Base-by-base conservation (phyloP, 2,888 invertebrate species). In the Aromia moschata region DNA sequence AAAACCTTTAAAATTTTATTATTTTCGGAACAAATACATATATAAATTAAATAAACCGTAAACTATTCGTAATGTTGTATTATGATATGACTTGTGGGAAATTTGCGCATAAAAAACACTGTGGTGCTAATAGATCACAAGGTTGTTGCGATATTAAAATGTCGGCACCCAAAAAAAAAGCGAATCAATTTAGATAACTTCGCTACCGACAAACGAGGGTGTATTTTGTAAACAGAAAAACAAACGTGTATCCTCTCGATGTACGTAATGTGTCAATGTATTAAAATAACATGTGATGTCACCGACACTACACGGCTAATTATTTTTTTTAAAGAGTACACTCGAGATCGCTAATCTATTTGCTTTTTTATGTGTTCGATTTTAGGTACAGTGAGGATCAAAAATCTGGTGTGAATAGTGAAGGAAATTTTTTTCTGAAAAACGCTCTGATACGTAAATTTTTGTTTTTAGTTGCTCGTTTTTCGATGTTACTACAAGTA, bases 271-370 rank as follows among this genome's bases (percentile, higher is more conserved):
- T 33, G 33, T 33, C 33, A 33, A 33, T 2, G n/a, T 10, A 10
- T 33, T 10, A 7, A 33, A 33, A 33, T 33, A 33, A 11, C 33
- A 33, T 11, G n/a, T 41, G 41, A 41, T 41, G 20, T 41, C 41
- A 41, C 41, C 20, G 41, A 41, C 20, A 40, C 5, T 16, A 10
- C n/a, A 18, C n/a, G 11, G 20, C 10, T 41, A 41, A 41, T 41
- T 41, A 18, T 10, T 33, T 33, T 33, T 33, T 33, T 33, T 33
- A 10, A 33, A 5, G n/a, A 33, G 33, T 33, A 33, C 33, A 33
- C 33, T 33, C 33, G 33, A 33, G 33, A 33, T 33, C n/a, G n/a
- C n/a, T 33, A 7, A 25, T 25, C 25, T 25, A 7, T 7, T 5
- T 25, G 3, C n/a, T 25, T 25, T 25, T 25, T 25, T 25, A 7